phyloP scores from a whole-genome alignment of 2,797 vertebrate species.

The Acanthis flammea region DNA sequence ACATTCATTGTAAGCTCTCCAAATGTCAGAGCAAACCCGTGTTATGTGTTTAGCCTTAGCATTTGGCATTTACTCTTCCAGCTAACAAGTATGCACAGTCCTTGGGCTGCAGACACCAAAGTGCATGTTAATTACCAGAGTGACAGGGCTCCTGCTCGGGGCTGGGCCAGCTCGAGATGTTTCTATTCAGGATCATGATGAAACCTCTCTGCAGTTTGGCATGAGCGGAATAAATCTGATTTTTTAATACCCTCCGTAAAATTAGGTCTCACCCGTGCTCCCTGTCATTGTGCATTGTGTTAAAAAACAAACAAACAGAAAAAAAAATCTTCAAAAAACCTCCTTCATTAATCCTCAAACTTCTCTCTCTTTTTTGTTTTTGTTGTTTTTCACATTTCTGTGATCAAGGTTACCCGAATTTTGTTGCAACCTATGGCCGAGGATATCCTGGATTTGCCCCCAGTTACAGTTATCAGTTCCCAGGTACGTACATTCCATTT shows the following conservation, averaged over 20 bases:
- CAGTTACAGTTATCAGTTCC: slow-evolving; percentile 99
- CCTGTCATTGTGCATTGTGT: neutral
- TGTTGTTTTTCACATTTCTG: neutral
- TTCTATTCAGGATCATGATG: neutral
- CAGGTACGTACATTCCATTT: slow-evolving; percentile 83
- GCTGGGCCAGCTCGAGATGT: neutral
- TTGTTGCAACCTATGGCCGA: slow-evolving; percentile 96
- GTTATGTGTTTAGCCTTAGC: slow-evolving; percentile 77
- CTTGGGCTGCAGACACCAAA: slow-evolving; percentile 63
- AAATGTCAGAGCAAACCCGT: slow-evolving; percentile 84
- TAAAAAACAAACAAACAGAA: neutral
- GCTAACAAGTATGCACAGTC: slow-evolving; percentile 68
- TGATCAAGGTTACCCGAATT: slow-evolving; percentile 95
- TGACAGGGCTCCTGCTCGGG: slow-evolving; percentile 7
- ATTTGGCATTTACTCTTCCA: slow-evolving; percentile 83
- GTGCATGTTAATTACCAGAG: slow-evolving; percentile 72
- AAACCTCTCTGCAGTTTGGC: neutral
- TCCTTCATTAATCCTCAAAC: neutral
- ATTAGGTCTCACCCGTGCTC: neutral
- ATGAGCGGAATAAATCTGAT: neutral
- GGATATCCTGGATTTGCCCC: slow-evolving; percentile 98
- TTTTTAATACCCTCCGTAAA: neutral
- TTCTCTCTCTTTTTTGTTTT: neutral
- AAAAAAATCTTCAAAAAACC: neutral
- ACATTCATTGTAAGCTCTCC: slow-evolving; percentile 84